These are phyloP conservation scores for Lathronympha strigana DNA, from an alignment of 2,888 invertebrate species.

Conservation along the genomic window DNA sequence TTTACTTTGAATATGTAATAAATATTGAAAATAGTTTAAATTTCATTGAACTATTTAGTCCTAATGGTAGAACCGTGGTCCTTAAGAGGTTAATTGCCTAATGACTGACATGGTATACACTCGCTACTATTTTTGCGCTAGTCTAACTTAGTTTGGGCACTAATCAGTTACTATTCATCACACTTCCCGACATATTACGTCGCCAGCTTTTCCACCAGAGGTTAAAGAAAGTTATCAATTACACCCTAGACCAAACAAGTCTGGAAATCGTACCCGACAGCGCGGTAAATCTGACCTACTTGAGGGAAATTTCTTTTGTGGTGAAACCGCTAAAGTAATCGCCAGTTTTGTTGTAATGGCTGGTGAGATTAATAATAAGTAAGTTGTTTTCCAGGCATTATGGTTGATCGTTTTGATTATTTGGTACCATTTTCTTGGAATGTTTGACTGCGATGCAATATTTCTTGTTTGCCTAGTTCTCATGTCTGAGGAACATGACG, in stretches of 20 bases:
- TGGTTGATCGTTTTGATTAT: background rate
- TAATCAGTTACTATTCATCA: conserved; percentile 1
- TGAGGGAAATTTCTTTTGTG: conserved; percentile 55
- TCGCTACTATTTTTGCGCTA: too few species aligned
- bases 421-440: background rate
- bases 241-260: conserved; percentile 41
- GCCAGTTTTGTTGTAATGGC: conserved; percentile 26
- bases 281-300: conserved; percentile 55
- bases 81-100: too few species aligned
- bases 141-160: too few species aligned
- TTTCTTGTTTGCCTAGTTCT: too few species aligned
- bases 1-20: too few species aligned
- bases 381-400: conserved; percentile 11
- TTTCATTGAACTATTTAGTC: too few species aligned
- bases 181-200: conserved; percentile 4
- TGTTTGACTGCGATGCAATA: too few species aligned
- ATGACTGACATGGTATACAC: too few species aligned
- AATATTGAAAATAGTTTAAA: too few species aligned
- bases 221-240: conserved; percentile 66
- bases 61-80: too few species aligned
- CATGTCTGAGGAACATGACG: too few species aligned
- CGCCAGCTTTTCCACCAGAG: conserved; percentile 38
- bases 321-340: conserved; percentile 30
- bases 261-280: conserved; percentile 1
- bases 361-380: conserved; percentile 22